Evolutionary conservation across 2,888 invertebrate genomes (phyloP).

Genomic region (Pandemis cinnamomeana): DNA sequence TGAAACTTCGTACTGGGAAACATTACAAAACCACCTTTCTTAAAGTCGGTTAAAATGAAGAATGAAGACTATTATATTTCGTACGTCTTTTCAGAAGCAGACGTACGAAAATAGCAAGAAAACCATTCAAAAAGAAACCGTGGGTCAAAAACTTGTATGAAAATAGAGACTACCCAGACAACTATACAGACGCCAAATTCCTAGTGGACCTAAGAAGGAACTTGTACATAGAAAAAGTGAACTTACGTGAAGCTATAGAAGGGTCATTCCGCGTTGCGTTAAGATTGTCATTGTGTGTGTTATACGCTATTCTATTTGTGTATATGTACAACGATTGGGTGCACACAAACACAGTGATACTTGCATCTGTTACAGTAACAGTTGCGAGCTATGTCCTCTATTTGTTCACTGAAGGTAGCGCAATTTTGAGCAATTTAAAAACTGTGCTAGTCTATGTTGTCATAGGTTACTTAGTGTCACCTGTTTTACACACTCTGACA

Average conservation of each 20-base stretch:
- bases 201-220: conserved; percentile 94
- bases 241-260: conserved; percentile 87
- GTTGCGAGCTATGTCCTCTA: conserved; percentile 87
- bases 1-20: too few species aligned
- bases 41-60: conserved; percentile 22
- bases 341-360: conserved; percentile 86
- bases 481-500: conserved; percentile 96
- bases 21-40: too few species aligned
- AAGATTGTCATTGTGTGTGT: conserved; percentile 90
- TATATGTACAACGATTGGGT: conserved; percentile 89
- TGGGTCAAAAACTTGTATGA: conserved; percentile 97
- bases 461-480: conserved; percentile 95
- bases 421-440: conserved; percentile 86
- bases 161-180: conserved; percentile 94
- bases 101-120: conserved; percentile 60
- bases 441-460: conserved; percentile 92
- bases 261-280: conserved; percentile 92
- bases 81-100: conserved; percentile 71
- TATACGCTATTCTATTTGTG: conserved; percentile 89
- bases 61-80: conserved; percentile 41
- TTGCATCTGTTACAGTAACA: conserved; percentile 82
- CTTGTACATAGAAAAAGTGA: conserved; percentile 90
- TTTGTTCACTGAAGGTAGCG: conserved; percentile 63
- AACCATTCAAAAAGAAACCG: conserved; percentile 67
- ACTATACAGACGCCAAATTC: conserved; percentile 95